Evolutionary conservation across 1,140 invertebrate genomes (phyloP), one percentile per base, ranked within the genome.

Genomic region (Cotesia glomerata): DNA sequence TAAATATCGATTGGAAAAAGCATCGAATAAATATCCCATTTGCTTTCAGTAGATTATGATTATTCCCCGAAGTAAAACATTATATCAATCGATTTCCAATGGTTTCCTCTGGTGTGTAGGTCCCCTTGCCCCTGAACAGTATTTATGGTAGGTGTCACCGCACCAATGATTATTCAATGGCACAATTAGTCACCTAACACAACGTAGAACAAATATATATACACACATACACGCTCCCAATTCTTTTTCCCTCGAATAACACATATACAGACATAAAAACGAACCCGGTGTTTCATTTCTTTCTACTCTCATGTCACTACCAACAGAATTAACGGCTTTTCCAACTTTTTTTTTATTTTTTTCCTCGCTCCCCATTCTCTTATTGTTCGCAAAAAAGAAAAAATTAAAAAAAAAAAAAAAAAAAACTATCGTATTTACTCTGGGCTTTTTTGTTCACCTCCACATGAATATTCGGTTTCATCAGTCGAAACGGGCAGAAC

Each of bases 151-250:
- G 63, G 63, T 65, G 63, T 65, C 63, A 49, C 63, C 63, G 32
- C 63, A 65, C 36, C 39, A 65, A 65, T 65, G 63, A 65, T 52
- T 65, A 65, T 65, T 65, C 63, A 65, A 65, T 65, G 49, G 63
- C 36, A 65, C 63, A 65, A 65, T 65, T 65, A 65, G 63, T 65
- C 63, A 65, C 49, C 63, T 49, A 39, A 65, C 63, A 65, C 63
- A 8, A 39, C 45, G 63, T 39, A 36, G 62, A 26, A 45, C 63
- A 49, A 65, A 65, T 26, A 26, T 26, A 26, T 26, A 65, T 65
- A 26, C 63, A 62, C 14, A 9, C 52, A 18, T 16, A 7, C 13
- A 13, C 13, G 3, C n/a, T 56, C 13, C 5, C 13, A 13, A n/a
- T 56, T n/a, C 35, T 4, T 62, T 13, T 36, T 36, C 13, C 59